These are phyloP conservation scores for Nowickia ferox DNA, from an alignment of 2,888 invertebrate species.

Conservation along the genomic window DNA sequence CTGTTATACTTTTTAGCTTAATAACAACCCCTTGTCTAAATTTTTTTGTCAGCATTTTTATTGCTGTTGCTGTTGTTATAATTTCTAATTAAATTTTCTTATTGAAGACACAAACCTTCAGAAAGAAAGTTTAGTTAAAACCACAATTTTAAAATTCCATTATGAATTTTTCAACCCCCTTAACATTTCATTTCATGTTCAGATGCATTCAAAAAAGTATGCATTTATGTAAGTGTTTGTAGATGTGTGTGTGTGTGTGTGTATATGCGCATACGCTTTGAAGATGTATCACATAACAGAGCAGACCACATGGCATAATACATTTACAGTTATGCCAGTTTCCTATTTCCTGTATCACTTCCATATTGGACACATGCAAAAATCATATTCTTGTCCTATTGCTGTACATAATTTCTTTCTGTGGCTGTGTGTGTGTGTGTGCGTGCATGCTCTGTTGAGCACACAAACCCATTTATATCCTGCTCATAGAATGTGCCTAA, in stretches of 20 bases:
- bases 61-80: slow-evolving; percentile 14
- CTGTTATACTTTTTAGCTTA: slow-evolving; percentile 39
- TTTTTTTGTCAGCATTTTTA: background rate
- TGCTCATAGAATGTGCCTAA: slow-evolving; percentile 37
- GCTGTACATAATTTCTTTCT: background rate
- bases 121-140: slow-evolving; percentile 47
- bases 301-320: slow-evolving; percentile 65
- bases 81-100: slow-evolving; percentile 62
- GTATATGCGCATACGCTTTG: background rate
- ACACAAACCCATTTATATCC: background rate
- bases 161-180: slow-evolving; percentile 24
- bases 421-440: background rate
- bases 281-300: slow-evolving; percentile 38
- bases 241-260: background rate
- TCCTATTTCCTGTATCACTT: slow-evolving; percentile 67
- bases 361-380: slow-evolving; percentile 13
- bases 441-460: slow-evolving; percentile 6
- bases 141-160: slow-evolving; percentile 36
- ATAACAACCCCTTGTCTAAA: slow-evolving; percentile 21
- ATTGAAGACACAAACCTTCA: slow-evolving; percentile 65
- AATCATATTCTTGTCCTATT: background rate
- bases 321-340: slow-evolving; percentile 67
- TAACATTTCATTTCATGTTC: background rate
- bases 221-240: background rate
- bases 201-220: background rate